phyloP scores from a whole-genome alignment of 2,888 invertebrate species.

The Tetropium fuscum region DNA sequence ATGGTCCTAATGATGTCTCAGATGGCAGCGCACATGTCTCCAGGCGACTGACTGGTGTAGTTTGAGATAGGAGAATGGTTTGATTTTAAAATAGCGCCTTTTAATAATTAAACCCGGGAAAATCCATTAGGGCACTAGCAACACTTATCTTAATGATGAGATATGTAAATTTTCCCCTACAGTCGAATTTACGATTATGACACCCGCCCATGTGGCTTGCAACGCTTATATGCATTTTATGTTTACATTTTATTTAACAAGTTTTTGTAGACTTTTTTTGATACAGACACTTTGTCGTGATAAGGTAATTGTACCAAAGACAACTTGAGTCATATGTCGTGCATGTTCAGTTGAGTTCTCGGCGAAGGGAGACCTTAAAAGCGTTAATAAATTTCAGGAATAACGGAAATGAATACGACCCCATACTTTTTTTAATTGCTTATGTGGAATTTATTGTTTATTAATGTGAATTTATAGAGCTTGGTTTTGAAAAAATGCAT shows the following conservation, averaged over 20 bases:
- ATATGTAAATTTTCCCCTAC: conserved; percentile 27
- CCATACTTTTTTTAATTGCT: conserved; percentile 19
- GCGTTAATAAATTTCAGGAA: conserved; percentile 11
- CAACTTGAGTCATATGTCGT: neutral
- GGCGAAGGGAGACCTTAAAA: conserved; percentile 5
- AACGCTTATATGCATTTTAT: neutral
- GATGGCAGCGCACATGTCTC: conserved; percentile 34
- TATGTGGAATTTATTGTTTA: conserved; percentile 14
- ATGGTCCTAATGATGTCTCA: conserved; percentile 29
- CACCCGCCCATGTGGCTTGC: conserved; percentile 6
- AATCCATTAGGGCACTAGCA: conserved; percentile 39
- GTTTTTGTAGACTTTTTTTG: neutral
- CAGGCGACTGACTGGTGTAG: conserved; percentile 34
- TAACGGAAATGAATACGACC: conserved; percentile 14
- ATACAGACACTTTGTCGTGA: neutral
- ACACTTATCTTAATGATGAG: conserved; percentile 29
- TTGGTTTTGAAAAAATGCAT: conserved; percentile 2
- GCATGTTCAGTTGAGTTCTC: neutral
- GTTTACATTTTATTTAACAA: conserved; percentile 1
- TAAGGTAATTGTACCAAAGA: neutral
- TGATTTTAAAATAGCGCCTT: conserved; percentile 42
- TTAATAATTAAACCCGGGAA: conserved; percentile 39
- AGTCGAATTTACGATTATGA: conserved; percentile 1
- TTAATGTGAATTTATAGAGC: conserved; percentile 16
- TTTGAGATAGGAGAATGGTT: conserved; percentile 43